Evolutionary conservation across 2,888 invertebrate genomes (phyloP).

Genomic region (Diadegma fenestrale): DNA sequence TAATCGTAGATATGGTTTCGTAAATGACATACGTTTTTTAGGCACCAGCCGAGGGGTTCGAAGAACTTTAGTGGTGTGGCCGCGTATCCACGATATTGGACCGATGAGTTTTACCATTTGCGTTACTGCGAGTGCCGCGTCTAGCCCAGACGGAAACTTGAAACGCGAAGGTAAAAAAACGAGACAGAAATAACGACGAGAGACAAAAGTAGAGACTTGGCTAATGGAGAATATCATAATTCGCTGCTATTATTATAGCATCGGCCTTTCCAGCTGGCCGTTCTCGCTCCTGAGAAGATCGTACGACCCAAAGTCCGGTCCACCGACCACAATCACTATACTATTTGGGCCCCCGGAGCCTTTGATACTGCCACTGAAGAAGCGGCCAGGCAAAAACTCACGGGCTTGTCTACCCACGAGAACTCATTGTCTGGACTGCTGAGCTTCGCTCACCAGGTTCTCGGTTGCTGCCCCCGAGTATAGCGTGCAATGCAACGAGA

Average conservation of each 20-base stretch:
- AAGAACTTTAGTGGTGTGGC: conserved; percentile 27
- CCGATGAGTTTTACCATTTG: background rate
- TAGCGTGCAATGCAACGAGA: background rate
- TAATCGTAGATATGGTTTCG: conserved; percentile 27
- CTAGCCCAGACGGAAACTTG: conserved; percentile 7
- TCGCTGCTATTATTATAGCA: conserved; percentile 58
- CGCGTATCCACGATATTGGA: background rate
- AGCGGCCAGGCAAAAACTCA: conserved; percentile 21
- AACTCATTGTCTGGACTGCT: background rate
- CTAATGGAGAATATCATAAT: conserved; percentile 59
- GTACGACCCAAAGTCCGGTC: background rate
- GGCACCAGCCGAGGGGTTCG: background rate
- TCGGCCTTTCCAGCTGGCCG: conserved; percentile 46
- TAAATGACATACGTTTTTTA: conserved; percentile 47
- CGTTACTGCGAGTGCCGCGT: background rate
- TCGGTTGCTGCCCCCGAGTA: background rate
- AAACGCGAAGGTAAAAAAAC: background rate
- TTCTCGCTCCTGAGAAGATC: conserved; percentile 45
- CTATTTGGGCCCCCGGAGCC: conserved; percentile 5
- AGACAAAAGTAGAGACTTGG: background rate
- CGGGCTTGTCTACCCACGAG: conserved; percentile 11
- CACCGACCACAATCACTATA: background rate
- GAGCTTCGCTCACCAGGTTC: background rate
- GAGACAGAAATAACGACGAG: background rate
- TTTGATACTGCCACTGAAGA: conserved; percentile 48